A percentile compares a stretch with the other conserved stretches of the same genome.
phyloP scores from a whole-genome alignment of 2,797 vertebrate genomes.

The Nyctibius grandis region DNA sequence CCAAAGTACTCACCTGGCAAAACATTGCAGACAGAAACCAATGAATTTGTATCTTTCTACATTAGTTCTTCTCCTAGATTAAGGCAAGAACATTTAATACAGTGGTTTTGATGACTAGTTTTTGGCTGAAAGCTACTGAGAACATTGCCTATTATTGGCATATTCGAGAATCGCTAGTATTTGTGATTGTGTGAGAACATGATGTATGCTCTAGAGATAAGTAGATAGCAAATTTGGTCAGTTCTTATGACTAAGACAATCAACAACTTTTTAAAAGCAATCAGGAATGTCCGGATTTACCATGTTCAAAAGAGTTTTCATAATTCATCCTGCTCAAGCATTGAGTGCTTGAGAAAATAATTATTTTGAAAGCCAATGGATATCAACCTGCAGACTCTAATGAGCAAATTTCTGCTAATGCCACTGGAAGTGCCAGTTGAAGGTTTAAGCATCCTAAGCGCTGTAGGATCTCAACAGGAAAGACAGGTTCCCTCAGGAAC shows the following conservation, averaged over 20 bases:
- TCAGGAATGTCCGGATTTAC: not conserved
- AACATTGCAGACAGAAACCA: not conserved
- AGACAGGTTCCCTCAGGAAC: not conserved
- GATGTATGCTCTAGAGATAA: not conserved
- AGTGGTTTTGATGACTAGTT: accelerated
- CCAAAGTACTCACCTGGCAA: not conserved
- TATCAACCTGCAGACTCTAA: not conserved
- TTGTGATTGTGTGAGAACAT: not conserved
- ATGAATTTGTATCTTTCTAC: not conserved
- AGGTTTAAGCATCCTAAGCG: not conserved
- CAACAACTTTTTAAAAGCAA: not conserved
- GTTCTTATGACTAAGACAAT: not conserved
- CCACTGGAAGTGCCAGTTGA: not conserved
- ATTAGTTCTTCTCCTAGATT: not conserved
- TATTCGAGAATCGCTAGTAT: not conserved
- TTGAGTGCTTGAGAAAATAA: not conserved
- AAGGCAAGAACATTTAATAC: not conserved
- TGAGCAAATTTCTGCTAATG: not conserved
- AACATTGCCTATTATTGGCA: not conserved
- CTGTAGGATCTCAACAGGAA: not conserved
- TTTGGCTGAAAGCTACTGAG: not conserved
- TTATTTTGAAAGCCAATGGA: not conserved
- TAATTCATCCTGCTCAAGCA: not conserved
- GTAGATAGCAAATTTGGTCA: not conserved
- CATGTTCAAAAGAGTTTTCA: not conserved